These are phyloP conservation scores for Branchinecta lindahli DNA, from an alignment of 1,140 invertebrate genomes.

Conservation along the genomic window DNA sequence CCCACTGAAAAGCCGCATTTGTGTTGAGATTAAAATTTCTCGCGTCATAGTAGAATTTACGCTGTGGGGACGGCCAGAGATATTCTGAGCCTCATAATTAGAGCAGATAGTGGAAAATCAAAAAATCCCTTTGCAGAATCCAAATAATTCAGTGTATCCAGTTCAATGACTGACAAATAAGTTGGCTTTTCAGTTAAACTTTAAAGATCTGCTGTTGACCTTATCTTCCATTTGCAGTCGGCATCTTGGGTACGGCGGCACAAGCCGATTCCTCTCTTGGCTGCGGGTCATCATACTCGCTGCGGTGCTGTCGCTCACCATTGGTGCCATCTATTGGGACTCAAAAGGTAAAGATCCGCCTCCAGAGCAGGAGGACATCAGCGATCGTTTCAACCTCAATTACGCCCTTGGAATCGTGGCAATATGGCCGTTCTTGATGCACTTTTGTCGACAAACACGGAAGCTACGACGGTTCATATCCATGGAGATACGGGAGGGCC, in stretches of 20 bases:
- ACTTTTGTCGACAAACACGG: conserved; percentile 47
- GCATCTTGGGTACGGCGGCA: conserved; percentile 62
- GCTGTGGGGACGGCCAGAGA: too few relatives aligned
- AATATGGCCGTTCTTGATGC: conserved; percentile 56
- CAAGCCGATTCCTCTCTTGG: conserved; percentile 61
- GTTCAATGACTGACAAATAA: too few relatives aligned
- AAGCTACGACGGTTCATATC: conserved; percentile 49
- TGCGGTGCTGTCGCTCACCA: conserved; percentile 57
- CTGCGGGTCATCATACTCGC: conserved; percentile 57
- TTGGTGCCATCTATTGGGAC: conserved; percentile 80
- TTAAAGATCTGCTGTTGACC: too few relatives aligned
- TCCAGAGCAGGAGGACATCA: conserved; percentile 33
- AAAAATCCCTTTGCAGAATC: too few relatives aligned
- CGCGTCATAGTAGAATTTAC: too few relatives aligned
- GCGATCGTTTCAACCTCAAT: conserved; percentile 57
- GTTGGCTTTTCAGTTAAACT: too few relatives aligned
- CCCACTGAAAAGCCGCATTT: too few relatives aligned
- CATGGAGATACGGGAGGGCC: conserved; percentile 55
- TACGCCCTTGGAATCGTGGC: conserved; percentile 60
- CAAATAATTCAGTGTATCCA: too few relatives aligned
- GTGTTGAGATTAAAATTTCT: too few relatives aligned
- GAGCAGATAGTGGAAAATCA: too few relatives aligned
- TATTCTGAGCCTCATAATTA: too few relatives aligned
- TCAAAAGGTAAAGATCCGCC: conserved; percentile 51
- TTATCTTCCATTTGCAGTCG: conserved; percentile 35